Percentiles rank a stretch among this genome's conserved stretches.
Evolutionary conservation across 2,888 invertebrate species (phyloP).

Genomic region (Nephrotoma flavescens): DNA sequence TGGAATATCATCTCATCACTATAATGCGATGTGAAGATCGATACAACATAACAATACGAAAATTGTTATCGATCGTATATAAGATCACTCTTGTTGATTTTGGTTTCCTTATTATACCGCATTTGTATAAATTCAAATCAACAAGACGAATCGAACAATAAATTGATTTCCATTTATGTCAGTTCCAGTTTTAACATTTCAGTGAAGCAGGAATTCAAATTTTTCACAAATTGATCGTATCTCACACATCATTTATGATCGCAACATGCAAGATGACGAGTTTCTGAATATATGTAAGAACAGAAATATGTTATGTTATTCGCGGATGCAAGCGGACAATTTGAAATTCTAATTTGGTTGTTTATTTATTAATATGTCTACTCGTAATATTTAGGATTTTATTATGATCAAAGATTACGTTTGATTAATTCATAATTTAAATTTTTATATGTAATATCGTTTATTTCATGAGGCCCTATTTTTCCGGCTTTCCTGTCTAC

Average conservation of each 20-base stretch:
- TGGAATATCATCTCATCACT: background rate
- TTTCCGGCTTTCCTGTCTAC: too few relatives aligned
- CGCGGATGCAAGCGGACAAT: background rate
- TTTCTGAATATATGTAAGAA: background rate
- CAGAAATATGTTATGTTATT: background rate
- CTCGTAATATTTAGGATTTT: too few relatives aligned
- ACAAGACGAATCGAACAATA: background rate
- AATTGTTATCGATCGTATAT: background rate
- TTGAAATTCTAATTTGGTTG: background rate
- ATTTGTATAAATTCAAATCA: background rate
- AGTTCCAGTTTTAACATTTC: background rate
- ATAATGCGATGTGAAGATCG: background rate
- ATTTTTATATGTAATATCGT: background rate
- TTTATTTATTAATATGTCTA: background rate
- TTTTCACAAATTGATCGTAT: background rate
- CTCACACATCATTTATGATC: background rate
- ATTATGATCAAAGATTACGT: background rate
- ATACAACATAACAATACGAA: background rate
- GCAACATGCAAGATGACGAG: background rate
- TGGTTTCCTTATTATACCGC: background rate
- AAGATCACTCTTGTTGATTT: background rate
- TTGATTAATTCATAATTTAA: background rate
- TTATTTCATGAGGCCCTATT: too few relatives aligned
- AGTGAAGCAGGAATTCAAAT: background rate
- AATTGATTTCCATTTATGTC: background rate